phyloP scores from a whole-genome alignment of 2,888 invertebrate species.

The Rhagium mordax region DNA sequence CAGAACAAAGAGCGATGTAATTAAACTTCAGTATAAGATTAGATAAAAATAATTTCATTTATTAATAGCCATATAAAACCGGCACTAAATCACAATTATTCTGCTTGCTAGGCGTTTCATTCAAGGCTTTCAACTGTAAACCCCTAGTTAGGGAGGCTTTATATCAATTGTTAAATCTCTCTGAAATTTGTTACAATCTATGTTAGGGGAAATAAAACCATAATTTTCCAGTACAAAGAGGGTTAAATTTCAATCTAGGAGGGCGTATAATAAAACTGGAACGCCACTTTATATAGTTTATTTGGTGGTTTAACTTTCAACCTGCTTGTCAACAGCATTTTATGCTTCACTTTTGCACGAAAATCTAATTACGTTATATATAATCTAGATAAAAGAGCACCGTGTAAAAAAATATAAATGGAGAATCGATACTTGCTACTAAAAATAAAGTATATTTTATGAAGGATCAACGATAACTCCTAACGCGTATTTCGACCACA shows the following conservation, averaged over 20 bases:
- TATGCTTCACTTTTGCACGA: slow-evolving; percentile 10
- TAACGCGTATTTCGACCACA: slow-evolving; percentile 13
- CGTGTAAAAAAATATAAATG: slow-evolving; percentile 18
- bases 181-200: slow-evolving; percentile 7
- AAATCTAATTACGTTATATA: slow-evolving; percentile 8
- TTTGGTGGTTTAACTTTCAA: slow-evolving; percentile 17
- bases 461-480: slow-evolving; percentile 7
- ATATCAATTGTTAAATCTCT: slow-evolving; percentile 19
- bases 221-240: slow-evolving; percentile 20
- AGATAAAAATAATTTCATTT: background rate
- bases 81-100: slow-evolving; percentile 8
- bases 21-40: background rate
- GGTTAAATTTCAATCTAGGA: slow-evolving; percentile 13
- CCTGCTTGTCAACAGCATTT: slow-evolving; percentile 2
- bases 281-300: slow-evolving; percentile 15
- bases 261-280: background rate
- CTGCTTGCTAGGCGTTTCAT: background rate
- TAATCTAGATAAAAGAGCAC: background rate
- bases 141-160: slow-evolving; percentile 1
- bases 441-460: slow-evolving; percentile 17
- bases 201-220: slow-evolving; percentile 18
- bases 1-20: background rate
- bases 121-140: background rate
- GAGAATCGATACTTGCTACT: slow-evolving; percentile 16
- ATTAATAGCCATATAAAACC: background rate